A percentile compares a stretch with the other conserved stretches of the same genome.
Conservation (phyloP, 2,797 vertebrate genomes). For the Hydrophis major region DNA sequence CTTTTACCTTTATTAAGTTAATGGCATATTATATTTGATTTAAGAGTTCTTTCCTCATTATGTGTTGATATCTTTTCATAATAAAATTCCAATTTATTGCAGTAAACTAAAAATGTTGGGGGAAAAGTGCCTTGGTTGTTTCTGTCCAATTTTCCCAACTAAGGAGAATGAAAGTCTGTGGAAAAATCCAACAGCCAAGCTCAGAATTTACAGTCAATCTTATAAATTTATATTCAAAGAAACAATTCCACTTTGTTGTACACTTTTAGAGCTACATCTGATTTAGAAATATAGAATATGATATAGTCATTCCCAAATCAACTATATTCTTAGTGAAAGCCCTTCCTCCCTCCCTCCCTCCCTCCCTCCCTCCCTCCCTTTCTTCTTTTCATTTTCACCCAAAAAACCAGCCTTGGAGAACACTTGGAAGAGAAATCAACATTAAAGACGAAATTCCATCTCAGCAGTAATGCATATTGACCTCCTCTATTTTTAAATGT, state of each 20-base stretch:
- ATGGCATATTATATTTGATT: not conserved
- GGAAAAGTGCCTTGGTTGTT: no score
- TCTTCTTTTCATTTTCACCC: slow-evolving; percentile 60
- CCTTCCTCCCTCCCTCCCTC: not conserved
- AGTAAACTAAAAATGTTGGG: no score
- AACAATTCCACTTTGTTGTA: not conserved
- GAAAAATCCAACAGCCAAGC: not conserved
- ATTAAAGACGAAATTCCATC: slow-evolving; percentile 47
- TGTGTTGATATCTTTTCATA: no score
- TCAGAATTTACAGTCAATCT: not conserved
- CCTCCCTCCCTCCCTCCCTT: not conserved
- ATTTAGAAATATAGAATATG: slow-evolving; percentile 1
- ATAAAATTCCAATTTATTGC: no score
- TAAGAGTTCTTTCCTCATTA: no score
- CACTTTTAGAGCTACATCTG: slow-evolving; percentile 14
- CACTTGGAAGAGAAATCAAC: slow-evolving; percentile 60
- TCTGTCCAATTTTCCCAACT: no score
- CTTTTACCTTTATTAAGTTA: not conserved
- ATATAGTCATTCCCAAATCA: slow-evolving; percentile 39
- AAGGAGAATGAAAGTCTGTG: not conserved
- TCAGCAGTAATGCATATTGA: slow-evolving; percentile 59
- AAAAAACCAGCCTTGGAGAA: slow-evolving; percentile 45
- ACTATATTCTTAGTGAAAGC: slow-evolving; percentile 39
- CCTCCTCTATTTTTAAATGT: slow-evolving; percentile 66
- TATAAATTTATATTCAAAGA: slow-evolving; percentile 1